Evolutionary conservation across 2,888 invertebrate genomes (phyloP), one percentile per base, ranked within the genome.

Genomic region (Stomorhina lunata): DNA sequence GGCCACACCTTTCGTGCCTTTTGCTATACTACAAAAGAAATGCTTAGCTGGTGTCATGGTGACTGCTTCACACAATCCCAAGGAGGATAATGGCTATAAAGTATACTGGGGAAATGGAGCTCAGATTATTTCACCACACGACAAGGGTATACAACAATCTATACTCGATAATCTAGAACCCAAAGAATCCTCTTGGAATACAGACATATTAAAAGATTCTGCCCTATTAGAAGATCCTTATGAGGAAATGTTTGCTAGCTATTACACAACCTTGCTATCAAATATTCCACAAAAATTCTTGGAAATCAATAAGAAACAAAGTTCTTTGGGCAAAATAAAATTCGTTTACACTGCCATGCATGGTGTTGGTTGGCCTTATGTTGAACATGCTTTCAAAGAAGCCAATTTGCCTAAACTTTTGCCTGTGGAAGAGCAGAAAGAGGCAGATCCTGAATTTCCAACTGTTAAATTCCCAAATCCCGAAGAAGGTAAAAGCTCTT

Each of bases 401-500:
- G 95, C 95, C 63, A 94, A 95, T 84, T 94, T 99, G 72, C 93
- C 95, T 92, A 84, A 88, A 15, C 84, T 90, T 2, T 55, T 91
- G 17, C 85, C 90, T 1, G 91, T 91, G 2, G 43, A 50, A 43
- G 93, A 96, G 86, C 97, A 99, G 92, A 94, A 95, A 85, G 93
- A 96, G 71, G 97, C 99, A 0, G 95, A 99, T 92, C 99, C 99
- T 0, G 98, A 99, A 76, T 99, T 99, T 92, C 95, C 99, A 0
- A 99, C 99, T 0, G 99, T 99, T 0, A 94, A 94, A 88, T 99
- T 98, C 92, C 99, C 99, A 0, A 99, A 99, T 92, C 99, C 99
- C 0, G 99, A 99, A 90, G 99, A 99, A 92, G 97, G 97, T 0
- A 94, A 94, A 87, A 94, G 95, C 85, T 95, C 97, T 22, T 89